Percentiles rank a stretch among this genome's conserved stretches.
Evolutionary conservation across 2,888 invertebrate species (phyloP).

Genomic region (Drosophila anceps): DNA sequence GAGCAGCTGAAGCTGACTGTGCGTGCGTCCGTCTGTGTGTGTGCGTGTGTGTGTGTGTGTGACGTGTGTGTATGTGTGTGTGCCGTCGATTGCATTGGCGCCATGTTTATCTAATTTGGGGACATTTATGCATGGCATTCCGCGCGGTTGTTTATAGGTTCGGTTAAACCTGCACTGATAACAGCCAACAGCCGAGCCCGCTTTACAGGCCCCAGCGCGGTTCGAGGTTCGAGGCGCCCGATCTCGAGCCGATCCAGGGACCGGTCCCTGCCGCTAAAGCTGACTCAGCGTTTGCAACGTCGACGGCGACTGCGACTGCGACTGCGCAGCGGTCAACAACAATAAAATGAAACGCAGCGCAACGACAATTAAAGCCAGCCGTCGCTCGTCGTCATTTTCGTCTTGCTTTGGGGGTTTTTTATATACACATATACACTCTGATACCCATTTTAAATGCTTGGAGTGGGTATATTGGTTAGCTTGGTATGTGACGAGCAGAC

Average conservation of each 20-base stretch:
- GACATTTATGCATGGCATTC: slow-evolving; percentile 86
- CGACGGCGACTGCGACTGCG: slow-evolving; percentile 27
- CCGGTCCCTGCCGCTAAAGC: slow-evolving; percentile 45
- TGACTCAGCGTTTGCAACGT: slow-evolving; percentile 37
- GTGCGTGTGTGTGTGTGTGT: background rate
- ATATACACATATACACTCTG: background rate
- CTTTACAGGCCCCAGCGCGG: slow-evolving; percentile 8
- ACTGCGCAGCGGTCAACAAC: slow-evolving; percentile 50
- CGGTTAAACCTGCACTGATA: slow-evolving; percentile 85
- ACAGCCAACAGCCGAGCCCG: slow-evolving; percentile 33
- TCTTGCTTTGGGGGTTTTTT: slow-evolving; percentile 26
- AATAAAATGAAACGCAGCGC: slow-evolving; percentile 49
- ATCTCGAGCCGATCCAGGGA: slow-evolving; percentile 19
- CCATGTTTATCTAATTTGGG: slow-evolving; percentile 85
- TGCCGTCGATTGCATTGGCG: slow-evolving; percentile 84
- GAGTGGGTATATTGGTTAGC: background rate
- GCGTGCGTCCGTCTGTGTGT: too few relatives aligned
- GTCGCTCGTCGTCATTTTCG: slow-evolving; percentile 52
- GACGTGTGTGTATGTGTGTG: slow-evolving; percentile 30
- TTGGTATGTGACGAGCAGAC: background rate
- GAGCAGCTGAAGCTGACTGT: slow-evolving; percentile 32
- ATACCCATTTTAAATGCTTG: background rate
- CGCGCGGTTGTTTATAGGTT: slow-evolving; percentile 85
- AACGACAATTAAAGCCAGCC: slow-evolving; percentile 72
- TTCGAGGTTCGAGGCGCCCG: slow-evolving; percentile 23